Evolutionary conservation across 2,113 vertebrate genomes (phyloP).

Genomic region (Cyphomyrus plagiostoma): DNA sequence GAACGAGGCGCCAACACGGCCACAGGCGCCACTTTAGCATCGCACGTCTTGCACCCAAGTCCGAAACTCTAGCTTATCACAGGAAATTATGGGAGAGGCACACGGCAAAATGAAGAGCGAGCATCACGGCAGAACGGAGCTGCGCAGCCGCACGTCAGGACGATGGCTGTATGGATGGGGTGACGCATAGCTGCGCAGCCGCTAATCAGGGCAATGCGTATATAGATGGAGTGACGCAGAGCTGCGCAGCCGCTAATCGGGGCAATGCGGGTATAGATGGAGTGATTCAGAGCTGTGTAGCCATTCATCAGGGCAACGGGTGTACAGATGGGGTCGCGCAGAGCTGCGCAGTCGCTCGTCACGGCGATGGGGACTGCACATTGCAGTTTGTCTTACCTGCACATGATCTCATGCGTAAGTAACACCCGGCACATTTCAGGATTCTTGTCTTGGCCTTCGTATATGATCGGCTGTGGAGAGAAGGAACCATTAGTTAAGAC

Average conservation of each 20-base stretch:
- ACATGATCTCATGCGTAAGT: constrained; percentile 99
- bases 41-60: not conserved
- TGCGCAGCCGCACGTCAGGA: not conserved
- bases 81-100: not conserved
- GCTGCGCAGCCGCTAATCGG: not conserved
- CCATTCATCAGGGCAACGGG: not conserved
- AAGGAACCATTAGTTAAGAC: constrained; percentile 10
- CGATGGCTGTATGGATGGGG: not conserved
- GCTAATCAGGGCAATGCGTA: no score
- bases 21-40: not conserved
- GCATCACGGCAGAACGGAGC: not conserved
- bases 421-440: constrained; percentile 98
- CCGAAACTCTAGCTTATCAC: not conserved
- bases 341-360: not conserved
- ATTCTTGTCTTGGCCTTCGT: constrained; percentile 99
- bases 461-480: constrained; percentile 81
- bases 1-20: not conserved
- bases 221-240: no score
- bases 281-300: not conserved
- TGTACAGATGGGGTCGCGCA: not conserved
- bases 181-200: not conserved
- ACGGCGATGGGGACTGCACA: no score
- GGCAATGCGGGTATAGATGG: not conserved
- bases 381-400: constrained; percentile 78
- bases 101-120: not conserved